Evolutionary conservation across 2,888 invertebrate species (phyloP).

Genomic region (Papilio gigon): DNA sequence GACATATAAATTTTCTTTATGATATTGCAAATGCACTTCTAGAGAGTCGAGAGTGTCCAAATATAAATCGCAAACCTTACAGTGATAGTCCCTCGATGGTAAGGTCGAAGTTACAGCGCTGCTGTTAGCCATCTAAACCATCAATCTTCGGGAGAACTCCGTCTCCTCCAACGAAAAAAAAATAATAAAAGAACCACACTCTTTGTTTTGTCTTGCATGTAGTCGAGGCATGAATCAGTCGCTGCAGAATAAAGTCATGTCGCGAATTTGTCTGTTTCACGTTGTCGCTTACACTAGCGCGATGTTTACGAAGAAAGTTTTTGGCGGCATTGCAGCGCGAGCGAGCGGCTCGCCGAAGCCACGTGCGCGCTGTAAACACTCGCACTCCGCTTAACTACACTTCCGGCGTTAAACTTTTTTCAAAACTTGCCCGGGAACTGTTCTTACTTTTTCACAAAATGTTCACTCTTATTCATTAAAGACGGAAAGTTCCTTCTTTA

Average conservation of each 20-base stretch:
- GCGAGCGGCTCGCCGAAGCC: constrained; percentile 61
- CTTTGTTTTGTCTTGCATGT: constrained; percentile 73
- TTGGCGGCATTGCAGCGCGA: constrained; percentile 78
- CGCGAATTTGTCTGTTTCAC: constrained; percentile 60
- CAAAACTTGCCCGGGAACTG: constrained; percentile 32
- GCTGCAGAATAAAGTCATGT: constrained; percentile 75
- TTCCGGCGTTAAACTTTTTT: constrained; percentile 19
- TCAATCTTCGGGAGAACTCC: constrained; percentile 75
- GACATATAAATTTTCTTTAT: constrained; percentile 88
- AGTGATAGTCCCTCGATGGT: constrained; percentile 85
- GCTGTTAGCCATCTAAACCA: constrained; percentile 81
- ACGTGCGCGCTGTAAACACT: constrained; percentile 79
- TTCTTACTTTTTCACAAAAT: constrained; percentile 13
- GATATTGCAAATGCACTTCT: constrained; percentile 90
- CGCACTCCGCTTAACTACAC: constrained; percentile 47
- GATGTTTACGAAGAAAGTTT: constrained; percentile 77
- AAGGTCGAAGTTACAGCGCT: constrained; percentile 80
- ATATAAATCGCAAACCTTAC: constrained; percentile 88
- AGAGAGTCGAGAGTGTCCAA: constrained; percentile 89
- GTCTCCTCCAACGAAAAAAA: constrained; percentile 81
- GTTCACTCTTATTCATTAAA: constrained; percentile 30
- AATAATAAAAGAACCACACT: constrained; percentile 77
- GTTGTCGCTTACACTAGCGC: constrained; percentile 65
- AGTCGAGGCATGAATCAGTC: constrained; percentile 67
- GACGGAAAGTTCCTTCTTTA: constrained; percentile 47